Percentiles rank a stretch among this genome's conserved stretches.
phyloP scores from a whole-genome alignment of 2,113 vertebrate genomes.

The Mugil cephalus region DNA sequence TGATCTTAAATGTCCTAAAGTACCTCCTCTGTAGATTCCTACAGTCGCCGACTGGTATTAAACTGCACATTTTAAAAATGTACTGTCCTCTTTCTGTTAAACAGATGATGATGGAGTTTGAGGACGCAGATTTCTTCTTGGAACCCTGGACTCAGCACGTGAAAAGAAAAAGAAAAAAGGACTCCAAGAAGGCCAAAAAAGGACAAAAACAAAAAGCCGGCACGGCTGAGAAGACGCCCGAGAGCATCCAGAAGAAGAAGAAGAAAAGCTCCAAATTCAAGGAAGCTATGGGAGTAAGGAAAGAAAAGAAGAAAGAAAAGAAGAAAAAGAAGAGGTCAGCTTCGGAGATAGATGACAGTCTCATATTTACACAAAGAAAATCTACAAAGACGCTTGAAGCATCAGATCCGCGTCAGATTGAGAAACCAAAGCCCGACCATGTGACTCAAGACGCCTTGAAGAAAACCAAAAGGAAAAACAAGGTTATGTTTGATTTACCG shows the following conservation, averaged over 20 bases:
- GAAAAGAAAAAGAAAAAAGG: conserved; percentile 63
- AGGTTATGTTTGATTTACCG: conserved; percentile 72
- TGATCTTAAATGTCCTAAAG: no score
- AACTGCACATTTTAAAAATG: not conserved
- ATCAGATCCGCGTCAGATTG: not conserved
- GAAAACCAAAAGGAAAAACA: conserved; percentile 65
- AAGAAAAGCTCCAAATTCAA: conserved; percentile 26
- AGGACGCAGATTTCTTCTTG: conserved; percentile 13
- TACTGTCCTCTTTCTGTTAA: not conserved
- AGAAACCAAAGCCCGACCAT: not conserved
- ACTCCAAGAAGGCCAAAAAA: conserved; percentile 56
- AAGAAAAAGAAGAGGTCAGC: conserved; percentile 42
- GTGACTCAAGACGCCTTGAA: conserved; percentile 3
- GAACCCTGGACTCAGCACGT: conserved; percentile 2
- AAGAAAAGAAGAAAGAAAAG: conserved; percentile 57
- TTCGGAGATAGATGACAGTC: not conserved
- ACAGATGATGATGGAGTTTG: conserved; percentile 66
- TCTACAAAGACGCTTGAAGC: fast-evolving
- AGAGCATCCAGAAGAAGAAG: conserved; percentile 27
- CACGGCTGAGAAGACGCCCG: not conserved
- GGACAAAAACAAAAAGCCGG: not conserved
- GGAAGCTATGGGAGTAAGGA: conserved; percentile 26
- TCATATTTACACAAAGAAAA: not conserved
- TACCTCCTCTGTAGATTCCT: no score
- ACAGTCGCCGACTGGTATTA: no score